A percentile compares a stretch with the other conserved stretches of the same genome.
These are phyloP conservation scores for Tenodera sinensis DNA, from an alignment of 2,888 invertebrate genomes.

Conservation along the genomic window DNA sequence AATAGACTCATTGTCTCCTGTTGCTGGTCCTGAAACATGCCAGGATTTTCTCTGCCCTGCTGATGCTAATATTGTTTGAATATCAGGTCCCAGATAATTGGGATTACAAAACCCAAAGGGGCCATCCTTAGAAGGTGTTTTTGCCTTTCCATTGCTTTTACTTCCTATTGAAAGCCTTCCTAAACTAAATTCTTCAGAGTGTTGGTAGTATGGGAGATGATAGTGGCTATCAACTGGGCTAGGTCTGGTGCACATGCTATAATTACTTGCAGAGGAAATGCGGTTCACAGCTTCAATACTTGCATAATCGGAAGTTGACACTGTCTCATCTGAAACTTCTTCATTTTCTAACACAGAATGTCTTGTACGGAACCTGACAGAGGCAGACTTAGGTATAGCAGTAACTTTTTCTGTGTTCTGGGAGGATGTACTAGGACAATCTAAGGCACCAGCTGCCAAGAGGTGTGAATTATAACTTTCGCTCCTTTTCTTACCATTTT, in stretches of 20 bases:
- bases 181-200: constrained; percentile 4
- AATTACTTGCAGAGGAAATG: constrained; percentile 50
- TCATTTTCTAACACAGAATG: constrained; percentile 52
- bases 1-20: constrained; percentile 38
- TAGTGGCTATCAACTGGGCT: constrained; percentile 19
- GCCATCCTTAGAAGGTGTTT: constrained; percentile 43
- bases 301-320: constrained; percentile 72
- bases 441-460: constrained; percentile 13
- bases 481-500: constrained; percentile 43
- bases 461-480: constrained; percentile 57
- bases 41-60: constrained; percentile 29
- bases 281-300: constrained; percentile 64
- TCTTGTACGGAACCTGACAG: constrained; percentile 50
- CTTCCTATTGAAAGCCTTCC: background rate
- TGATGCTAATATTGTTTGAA: constrained; percentile 42
- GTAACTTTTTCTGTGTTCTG: constrained; percentile 33
- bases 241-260: constrained; percentile 33
- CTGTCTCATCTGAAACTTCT: constrained; percentile 52
- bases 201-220: constrained; percentile 1
- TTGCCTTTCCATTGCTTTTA: background rate
- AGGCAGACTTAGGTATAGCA: constrained; percentile 53
- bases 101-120: constrained; percentile 71
- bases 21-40: constrained; percentile 23
- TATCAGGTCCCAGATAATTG: constrained; percentile 68
- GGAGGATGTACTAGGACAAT: background rate